A percentile compares a stretch with the other conserved stretches of the same genome.
Evolutionary conservation across 2,113 vertebrate species (phyloP).

Genomic region (Oreochromis niloticus): DNA sequence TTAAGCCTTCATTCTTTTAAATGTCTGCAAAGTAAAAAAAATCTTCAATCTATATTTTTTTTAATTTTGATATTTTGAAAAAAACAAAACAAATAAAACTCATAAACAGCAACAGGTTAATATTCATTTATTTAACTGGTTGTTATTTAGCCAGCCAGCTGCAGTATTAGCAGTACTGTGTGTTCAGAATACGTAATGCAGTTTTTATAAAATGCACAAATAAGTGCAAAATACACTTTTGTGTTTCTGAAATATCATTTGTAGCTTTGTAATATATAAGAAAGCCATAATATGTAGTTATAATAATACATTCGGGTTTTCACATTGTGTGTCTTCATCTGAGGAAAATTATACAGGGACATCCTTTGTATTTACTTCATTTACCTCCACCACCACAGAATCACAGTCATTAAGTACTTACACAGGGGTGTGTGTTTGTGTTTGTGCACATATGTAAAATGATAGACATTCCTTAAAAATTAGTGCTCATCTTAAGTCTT

Average conservation of each 20-base stretch:
- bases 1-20: background rate
- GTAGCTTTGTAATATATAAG: background rate
- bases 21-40: background rate
- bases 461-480: background rate
- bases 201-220: background rate
- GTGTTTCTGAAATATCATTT: background rate
- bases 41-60: background rate
- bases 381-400: background rate
- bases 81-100: background rate
- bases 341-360: background rate
- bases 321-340: background rate
- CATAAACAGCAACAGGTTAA: background rate
- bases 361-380: constrained; percentile 1
- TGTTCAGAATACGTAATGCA: background rate
- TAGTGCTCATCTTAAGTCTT: background rate
- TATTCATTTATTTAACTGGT: background rate
- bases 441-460: background rate
- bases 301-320: background rate
- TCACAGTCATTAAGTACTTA: background rate
- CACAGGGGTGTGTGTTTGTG: background rate
- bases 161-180: background rate
- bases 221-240: background rate
- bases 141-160: background rate
- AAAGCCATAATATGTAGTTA: background rate
- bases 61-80: background rate